Evolutionary conservation across 2,888 invertebrate genomes (phyloP), one percentile per base, ranked within the genome.

Genomic region (Ophion costatus): DNA sequence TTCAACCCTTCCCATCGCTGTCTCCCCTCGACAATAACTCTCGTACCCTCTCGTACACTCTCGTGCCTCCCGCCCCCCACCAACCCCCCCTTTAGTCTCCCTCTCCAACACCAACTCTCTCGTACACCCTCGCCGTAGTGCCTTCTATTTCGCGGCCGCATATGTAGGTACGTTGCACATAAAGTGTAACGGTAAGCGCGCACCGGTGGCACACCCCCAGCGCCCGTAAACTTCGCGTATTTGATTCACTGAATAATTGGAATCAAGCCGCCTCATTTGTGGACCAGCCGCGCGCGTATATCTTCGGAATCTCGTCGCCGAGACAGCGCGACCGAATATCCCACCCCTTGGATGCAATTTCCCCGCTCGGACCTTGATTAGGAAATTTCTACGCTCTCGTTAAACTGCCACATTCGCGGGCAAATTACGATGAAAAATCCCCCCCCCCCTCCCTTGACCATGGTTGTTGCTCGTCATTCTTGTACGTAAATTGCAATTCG

Each of bases 211-310:
- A 66, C 59, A 67, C 33, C 64, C 73, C 87, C 86, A 87, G 87
- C 87, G 91, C 89, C 90, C 89, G 90, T 91, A 90, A 92, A 92
- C 89, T 89, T 89, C 88, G 89, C 90, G 93, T 92, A 92, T 93
- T 93, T 93, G 93, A 93, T 93, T 93, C 92, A 93, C 92, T 92
- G 93, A 93, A 93, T 93, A 93, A 93, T 93, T 93, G 93, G 92
- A 92, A 93, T 92, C 92, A 93, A 93, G 93, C 93, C 90, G 92
- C 89, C 93, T 93, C 93, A 92, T 93, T 93, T 92, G 92, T 90
- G 92, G 89, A 90, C 88, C 85, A 86, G 82, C 80, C 87, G 77
- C 87, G 82, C 87, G 85, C 82, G 84, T 83, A 75, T 80, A 70
- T 77, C 67, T 38, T n/a, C 42, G 17, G 45, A 33, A 57, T 38